phyloP scores from a whole-genome alignment of 2,888 invertebrate species.

The Branchellion lobata region DNA sequence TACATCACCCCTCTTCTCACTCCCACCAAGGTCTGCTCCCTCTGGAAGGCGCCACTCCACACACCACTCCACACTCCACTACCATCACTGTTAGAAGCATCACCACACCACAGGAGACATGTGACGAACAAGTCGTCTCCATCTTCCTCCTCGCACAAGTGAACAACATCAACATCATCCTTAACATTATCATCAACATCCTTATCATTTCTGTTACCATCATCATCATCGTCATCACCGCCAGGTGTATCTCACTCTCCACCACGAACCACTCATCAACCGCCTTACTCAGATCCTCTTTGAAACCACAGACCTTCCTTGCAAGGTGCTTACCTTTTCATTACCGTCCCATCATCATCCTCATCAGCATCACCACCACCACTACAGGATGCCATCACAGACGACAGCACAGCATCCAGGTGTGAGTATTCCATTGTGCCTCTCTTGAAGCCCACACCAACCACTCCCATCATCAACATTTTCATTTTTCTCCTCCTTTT shows the following conservation, averaged over 20 bases:
- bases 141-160: conserved; percentile 86
- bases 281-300: conserved; percentile 84
- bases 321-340: too few species aligned
- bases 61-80: conserved; percentile 70
- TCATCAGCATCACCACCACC: too few species aligned
- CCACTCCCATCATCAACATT: too few species aligned
- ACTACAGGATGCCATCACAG: neutral
- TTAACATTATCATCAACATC: conserved; percentile 48
- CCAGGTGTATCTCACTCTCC: conserved; percentile 83
- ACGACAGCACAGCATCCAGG: neutral
- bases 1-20: conserved; percentile 84
- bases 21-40: conserved; percentile 61
- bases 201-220: conserved; percentile 28
- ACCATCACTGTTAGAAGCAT: conserved; percentile 67
- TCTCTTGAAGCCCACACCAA: too few species aligned
- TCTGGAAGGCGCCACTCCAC: conserved; percentile 59
- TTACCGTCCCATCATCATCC: too few species aligned
- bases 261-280: conserved; percentile 84
- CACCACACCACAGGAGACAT: too few species aligned
- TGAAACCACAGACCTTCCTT: conserved; percentile 70
- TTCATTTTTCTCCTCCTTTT: too few species aligned
- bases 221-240: neutral
- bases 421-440: neutral
- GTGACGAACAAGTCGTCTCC: conserved; percentile 71
- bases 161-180: conserved; percentile 38